Percentiles rank a stretch among this genome's conserved stretches.
These are phyloP conservation scores for Poeciliopsis prolifica DNA, from an alignment of 2,113 vertebrate species.

Conservation along the genomic window DNA sequence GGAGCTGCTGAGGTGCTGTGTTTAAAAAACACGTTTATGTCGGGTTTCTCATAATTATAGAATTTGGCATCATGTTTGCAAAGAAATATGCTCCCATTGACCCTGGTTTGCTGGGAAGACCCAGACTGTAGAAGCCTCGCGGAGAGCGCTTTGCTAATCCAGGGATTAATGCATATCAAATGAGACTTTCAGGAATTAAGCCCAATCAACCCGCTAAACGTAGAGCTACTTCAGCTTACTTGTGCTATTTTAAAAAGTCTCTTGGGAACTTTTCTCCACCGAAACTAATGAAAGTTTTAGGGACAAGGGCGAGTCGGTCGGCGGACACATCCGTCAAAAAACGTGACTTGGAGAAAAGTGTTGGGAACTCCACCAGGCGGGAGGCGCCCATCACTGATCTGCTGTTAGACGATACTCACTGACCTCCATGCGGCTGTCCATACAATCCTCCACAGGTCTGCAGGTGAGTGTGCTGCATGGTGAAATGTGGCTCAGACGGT, in stretches of 20 bases:
- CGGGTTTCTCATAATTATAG: slow-evolving; percentile 15
- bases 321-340: neutral
- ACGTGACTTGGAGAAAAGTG: slow-evolving; percentile 49
- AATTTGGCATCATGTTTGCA: slow-evolving; percentile 8
- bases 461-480: too few species aligned
- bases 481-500: too few species aligned
- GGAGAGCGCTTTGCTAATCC: neutral
- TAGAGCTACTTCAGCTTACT: slow-evolving; percentile 38
- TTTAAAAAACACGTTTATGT: slow-evolving; percentile 40
- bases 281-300: slow-evolving; percentile 36
- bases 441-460: neutral
- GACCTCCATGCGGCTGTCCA: neutral
- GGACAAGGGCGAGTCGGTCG: slow-evolving; percentile 36
- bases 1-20: slow-evolving; percentile 20
- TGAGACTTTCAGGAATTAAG: slow-evolving; percentile 38
- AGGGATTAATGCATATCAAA: slow-evolving; percentile 50
- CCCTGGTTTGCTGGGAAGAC: slow-evolving; percentile 7
- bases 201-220: slow-evolving; percentile 27
- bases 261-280: slow-evolving; percentile 32
- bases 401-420: neutral
- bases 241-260: slow-evolving; percentile 61
- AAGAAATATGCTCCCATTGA: slow-evolving; percentile 7
- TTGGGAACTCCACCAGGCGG: slow-evolving; percentile 60
- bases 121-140: neutral
- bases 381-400: slow-evolving; percentile 67